These are phyloP conservation scores for Nebria ingens DNA, from an alignment of 1,140 invertebrate genomes.

Conservation along the genomic window DNA sequence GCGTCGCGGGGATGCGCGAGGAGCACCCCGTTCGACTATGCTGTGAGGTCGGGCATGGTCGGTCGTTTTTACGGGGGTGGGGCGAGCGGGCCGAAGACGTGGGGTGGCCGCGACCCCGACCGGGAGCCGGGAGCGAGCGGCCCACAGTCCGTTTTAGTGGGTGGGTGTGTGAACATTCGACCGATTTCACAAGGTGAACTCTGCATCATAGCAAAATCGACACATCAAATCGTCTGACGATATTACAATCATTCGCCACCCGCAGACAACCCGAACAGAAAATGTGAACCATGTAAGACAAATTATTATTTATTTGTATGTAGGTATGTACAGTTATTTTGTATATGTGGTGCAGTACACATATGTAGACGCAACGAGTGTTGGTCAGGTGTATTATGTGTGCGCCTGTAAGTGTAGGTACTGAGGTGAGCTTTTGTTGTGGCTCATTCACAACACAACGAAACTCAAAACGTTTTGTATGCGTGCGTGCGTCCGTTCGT, in stretches of 20 bases:
- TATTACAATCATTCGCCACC: neutral
- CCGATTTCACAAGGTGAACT: neutral
- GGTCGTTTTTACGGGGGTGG: constrained; percentile 7
- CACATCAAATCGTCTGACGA: neutral
- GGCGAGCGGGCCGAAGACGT: constrained; percentile 12
- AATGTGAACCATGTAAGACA: neutral
- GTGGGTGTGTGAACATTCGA: constrained; percentile 12
- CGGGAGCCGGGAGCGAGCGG: constrained; percentile 8
- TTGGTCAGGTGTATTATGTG: neutral
- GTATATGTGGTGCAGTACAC: too few relatives aligned
- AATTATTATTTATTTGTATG: too few relatives aligned
- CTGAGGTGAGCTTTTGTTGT: neutral
- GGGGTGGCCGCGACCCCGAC: constrained; percentile 13
- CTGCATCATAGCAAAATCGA: neutral
- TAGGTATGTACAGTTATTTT: too few relatives aligned
- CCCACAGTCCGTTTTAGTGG: constrained; percentile 16
- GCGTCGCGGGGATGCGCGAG: neutral
- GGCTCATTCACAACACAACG: too few relatives aligned
- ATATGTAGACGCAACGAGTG: too few relatives aligned
- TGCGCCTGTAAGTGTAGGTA: neutral
- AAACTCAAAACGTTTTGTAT: neutral
- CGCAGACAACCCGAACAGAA: neutral
- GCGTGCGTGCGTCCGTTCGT: neutral
- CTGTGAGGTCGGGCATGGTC: constrained; percentile 1
- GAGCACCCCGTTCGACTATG: neutral